Evolutionary conservation across 2,888 invertebrate species (phyloP), one percentile per base, ranked within the genome.

Genomic region (Glaucopsyche alexis): DNA sequence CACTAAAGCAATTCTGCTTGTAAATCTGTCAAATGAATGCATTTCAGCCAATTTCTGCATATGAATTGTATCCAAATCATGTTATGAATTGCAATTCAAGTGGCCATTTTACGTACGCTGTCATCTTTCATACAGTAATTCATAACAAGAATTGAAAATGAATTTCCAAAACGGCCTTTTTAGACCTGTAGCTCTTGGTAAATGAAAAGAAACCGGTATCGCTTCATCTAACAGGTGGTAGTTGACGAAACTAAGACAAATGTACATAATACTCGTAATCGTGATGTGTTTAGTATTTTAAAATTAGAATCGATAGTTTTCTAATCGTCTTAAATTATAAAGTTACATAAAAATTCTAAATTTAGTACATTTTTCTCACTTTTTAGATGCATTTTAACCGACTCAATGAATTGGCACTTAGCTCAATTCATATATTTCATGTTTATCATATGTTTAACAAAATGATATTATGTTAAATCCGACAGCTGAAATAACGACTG

Each of bases 201-300:
- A n/a, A n/a, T n/a, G n/a, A 16, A 16, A 52, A 52, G 47, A 47
- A 5, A 47, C 8, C 47, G 42, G 8, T 13, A 47, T 4, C 47
- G 1, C 13, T 47, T 2, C 47, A 29, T 29, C 47, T 5, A 47
- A 13, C 13, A 47, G 11, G 47, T 1, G 47, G n/a, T n/a, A 11
- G 47, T 47, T 47, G 47, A 60, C 14, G 13, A 60, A 60, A 55
- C 11, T 55, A 55, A 55, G 19, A 55, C 16, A 55, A 38, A 60
- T 60, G 60, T 60, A 60, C 60, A 60, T 29, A 60, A 60, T 60
- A 60, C 60, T 60, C 29, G 29, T 38, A 13, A 13, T 60, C 60
- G 60, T 60, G 60, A 60, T 60, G 60, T 60, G 60, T 60, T 60
- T 60, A 60, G 60, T 60, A 60, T 60, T 60, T 55, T 60, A 60